Base-by-base conservation (phyloP, 2,797 vertebrate genomes). In the Anas capensis region DNA sequence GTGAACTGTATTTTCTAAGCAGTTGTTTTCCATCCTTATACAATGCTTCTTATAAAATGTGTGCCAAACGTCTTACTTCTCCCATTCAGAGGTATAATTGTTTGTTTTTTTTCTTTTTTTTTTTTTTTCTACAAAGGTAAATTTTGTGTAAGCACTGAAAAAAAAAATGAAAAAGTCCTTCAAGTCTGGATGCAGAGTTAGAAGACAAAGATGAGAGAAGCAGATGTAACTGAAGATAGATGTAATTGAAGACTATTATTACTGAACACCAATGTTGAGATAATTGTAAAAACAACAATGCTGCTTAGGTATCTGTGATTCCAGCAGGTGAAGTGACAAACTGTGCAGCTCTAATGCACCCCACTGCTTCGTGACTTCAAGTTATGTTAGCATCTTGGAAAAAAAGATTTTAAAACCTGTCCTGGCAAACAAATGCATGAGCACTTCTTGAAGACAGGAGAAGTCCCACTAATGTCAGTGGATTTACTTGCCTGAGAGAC, bases 401-500 rank as follows among this genome's bases (percentile, higher is more conserved):
- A 76, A 58, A 90, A 70, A 49, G 14, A 29, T 46, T 60, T 93
- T 68, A 70, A 38, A 66, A 92, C 75, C 27, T 40, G 82, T 17
- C 17, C 31, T 56, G n/a, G 44, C 5, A 91, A 95, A 91, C 14
- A 73, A 49, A 69, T 18, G 2, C 53, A 58, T 44, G n/a, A 87
- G 16, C 56, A 73, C 11, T 56, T 92, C 66, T 62, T 44, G 19
- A 23, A 33, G 2, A 68, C 27, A 53, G 62, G 56, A 57, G 44
- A 6, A 85, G 31, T 57, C 49, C 36, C 44, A 78, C 68, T 65
- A 77, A 57, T 23, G 31, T 81, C 71, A 65, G 12, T 72, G 57
- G 33, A 82, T 89, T 80, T 92, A 89, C n/a, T 64, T 87, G 61
- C 61, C 65, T 72, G 54, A 89, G 65, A 85, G n/a, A 61, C 62